Base-by-base conservation (phyloP, 2,113 vertebrate genomes). In the Lethenteron camtschaticum region DNA sequence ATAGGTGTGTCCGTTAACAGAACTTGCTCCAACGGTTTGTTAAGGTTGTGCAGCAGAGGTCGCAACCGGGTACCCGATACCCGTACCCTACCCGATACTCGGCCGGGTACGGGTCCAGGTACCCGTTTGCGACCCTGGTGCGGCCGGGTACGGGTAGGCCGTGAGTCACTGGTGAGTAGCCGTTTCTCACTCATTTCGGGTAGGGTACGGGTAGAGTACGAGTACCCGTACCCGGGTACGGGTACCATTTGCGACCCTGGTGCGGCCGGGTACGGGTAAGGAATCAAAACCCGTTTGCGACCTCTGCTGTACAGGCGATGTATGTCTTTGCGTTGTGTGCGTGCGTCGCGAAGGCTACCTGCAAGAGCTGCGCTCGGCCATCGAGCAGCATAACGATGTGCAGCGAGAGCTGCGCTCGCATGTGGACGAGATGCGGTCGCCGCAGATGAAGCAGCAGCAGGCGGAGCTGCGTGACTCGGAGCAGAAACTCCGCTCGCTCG, bases 271-370 rank as follows among this genome's bases (percentile, higher is more conserved):
- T 20, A 20, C 20, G 20, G 20, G 20, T 20, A 20, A 20, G 20
- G 20, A 20, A 20, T 20, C 20, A 20, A 20, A 20, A 20, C 20
- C 20, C 20, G 20, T 20, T 20, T 20, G 20, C 20, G 20, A 20
- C 20, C 20, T 20, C 20, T 20, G 20, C 20, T 63, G 13, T 69
- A n/a, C 24, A 55, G 24, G 14, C 24, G n/a, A 69, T 55, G 11
- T 69, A 69, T 24, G 12, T 72, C 58, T 70, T 56, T 71, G 57
- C 77, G 60, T 75, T 69, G 69, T 41, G 69, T 58, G 58, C 12
- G n/a, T 73, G 95, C 90, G 83, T 1, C 74, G 85, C 41, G 41
- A 41, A 41, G 41, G 41, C 41, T 41, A 41, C 69, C 82, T 96
- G 71, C 77, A 76, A 6, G 81, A 84, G 63, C 88, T 88, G 73